Percentiles rank a stretch among this genome's conserved stretches.
These are phyloP conservation scores for Ctenicera cuprea DNA, from an alignment of 2,888 invertebrate genomes.

Conservation along the genomic window DNA sequence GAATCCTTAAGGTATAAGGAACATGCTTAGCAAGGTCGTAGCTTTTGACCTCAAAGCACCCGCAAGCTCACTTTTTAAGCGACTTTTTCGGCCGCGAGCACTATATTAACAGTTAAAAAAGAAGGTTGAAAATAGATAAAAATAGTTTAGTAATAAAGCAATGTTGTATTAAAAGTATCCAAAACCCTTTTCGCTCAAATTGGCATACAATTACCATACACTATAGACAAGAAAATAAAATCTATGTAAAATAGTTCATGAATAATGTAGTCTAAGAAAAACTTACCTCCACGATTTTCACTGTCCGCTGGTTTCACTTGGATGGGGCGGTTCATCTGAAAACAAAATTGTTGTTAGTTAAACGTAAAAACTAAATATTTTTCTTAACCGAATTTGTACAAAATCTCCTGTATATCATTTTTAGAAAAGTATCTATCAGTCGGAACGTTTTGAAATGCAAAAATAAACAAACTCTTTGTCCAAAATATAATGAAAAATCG, in stretches of 20 bases:
- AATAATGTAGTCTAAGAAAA: constrained; percentile 49
- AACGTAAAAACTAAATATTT: constrained; percentile 9
- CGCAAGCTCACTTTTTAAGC: no score
- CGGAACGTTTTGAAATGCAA: no score
- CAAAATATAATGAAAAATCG: constrained; percentile 37
- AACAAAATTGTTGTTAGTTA: constrained; percentile 69
- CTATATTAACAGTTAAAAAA: neutral
- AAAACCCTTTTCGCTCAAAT: constrained; percentile 33
- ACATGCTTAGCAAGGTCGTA: no score
- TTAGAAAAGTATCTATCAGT: neutral
- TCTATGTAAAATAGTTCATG: constrained; percentile 48
- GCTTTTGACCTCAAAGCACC: no score
- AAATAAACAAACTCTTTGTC: constrained; percentile 22
- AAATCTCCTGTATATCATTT: constrained; percentile 2
- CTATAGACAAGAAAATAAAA: constrained; percentile 42
- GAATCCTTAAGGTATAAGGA: no score
- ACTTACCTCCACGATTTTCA: constrained; percentile 97
- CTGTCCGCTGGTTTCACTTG: constrained; percentile 99
- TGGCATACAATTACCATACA: constrained; percentile 44
- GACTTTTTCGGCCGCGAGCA: no score
- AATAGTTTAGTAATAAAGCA: constrained; percentile 15
- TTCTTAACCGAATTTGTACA: neutral
- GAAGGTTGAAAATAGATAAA: neutral
- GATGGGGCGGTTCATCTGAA: constrained; percentile 99
- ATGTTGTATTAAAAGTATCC: constrained; percentile 13